These are phyloP conservation scores for Hirundichthys speculiger DNA, from an alignment of 2,113 vertebrate genomes.

Conservation along the genomic window DNA sequence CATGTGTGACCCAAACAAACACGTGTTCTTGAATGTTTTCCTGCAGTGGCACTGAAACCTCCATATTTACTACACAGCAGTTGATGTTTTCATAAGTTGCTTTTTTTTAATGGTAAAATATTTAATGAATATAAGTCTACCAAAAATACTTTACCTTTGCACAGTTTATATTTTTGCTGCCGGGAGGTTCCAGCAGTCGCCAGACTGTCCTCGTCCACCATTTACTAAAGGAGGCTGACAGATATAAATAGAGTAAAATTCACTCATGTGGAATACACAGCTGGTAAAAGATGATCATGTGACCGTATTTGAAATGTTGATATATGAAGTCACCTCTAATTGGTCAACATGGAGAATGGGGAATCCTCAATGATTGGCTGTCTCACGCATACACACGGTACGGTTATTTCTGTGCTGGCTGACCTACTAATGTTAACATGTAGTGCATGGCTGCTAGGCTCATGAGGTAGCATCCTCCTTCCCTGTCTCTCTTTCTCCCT, in stretches of 20 bases:
- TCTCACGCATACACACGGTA: constrained; percentile 41
- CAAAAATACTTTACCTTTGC: neutral
- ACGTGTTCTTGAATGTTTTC: neutral
- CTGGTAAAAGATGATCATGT: constrained; percentile 46
- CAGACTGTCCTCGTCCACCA: neutral
- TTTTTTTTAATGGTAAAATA: neutral
- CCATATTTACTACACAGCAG: neutral
- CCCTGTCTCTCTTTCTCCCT: constrained; percentile 5
- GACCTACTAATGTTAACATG: constrained; percentile 79
- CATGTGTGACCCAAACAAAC: constrained; percentile 22
- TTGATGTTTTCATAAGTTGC: neutral
- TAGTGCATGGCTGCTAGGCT: constrained; percentile 74
- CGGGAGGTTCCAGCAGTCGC: constrained; percentile 5
- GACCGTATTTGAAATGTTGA: constrained; percentile 46
- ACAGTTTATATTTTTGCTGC: neutral
- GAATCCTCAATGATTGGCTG: constrained; percentile 30
- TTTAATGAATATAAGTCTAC: neutral
- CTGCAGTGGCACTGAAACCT: constrained; percentile 13
- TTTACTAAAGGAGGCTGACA: neutral
- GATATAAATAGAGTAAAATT: constrained; percentile 13
- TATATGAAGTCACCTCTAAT: constrained; percentile 39
- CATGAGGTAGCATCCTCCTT: constrained; percentile 66
- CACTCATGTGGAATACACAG: constrained; percentile 52
- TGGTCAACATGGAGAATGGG: constrained; percentile 33
- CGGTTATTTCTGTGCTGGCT: constrained; percentile 77